Evolutionary conservation across 2,888 invertebrate species (phyloP).

Genomic region (Conchocele bisecta): DNA sequence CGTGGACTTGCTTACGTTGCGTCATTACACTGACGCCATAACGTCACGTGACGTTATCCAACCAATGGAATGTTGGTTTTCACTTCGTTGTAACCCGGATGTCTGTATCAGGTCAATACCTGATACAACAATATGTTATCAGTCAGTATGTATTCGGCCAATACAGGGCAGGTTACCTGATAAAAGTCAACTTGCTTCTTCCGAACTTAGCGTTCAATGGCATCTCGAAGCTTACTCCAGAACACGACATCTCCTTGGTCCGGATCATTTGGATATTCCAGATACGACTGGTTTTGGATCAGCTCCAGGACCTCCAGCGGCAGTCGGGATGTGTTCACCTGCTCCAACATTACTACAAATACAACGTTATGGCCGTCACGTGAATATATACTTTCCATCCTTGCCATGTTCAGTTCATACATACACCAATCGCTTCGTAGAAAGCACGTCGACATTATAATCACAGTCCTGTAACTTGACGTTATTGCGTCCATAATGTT

Average conservation of each 20-base stretch:
- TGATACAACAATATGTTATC: too few species aligned
- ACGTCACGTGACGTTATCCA: too few species aligned
- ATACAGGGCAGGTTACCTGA: too few species aligned
- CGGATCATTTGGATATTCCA: background rate
- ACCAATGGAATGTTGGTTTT: too few species aligned
- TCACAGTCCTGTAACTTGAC: constrained; percentile 60
- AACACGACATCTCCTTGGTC: background rate
- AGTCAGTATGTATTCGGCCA: too few species aligned
- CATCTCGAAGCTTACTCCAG: too few species aligned
- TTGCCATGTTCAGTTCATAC: constrained; percentile 65
- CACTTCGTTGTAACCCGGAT: too few species aligned
- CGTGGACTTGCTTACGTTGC: too few species aligned
- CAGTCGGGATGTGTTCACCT: constrained; percentile 6
- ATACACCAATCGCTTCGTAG: constrained; percentile 60
- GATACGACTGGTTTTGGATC: constrained; percentile 4
- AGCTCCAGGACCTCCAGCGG: constrained; percentile 29
- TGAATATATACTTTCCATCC: constrained; percentile 53
- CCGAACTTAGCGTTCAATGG: too few species aligned
- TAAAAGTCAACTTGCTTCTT: too few species aligned
- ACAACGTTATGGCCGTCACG: background rate
- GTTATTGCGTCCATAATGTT: constrained; percentile 62
- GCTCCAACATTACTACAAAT: constrained; percentile 11
- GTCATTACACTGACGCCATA: too few species aligned
- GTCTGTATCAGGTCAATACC: too few species aligned
- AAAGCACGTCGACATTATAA: constrained; percentile 56